Percentiles rank a stretch among this genome's conserved stretches.
phyloP scores from a whole-genome alignment of 1,140 invertebrate genomes.

The Marisa cornuarietis region DNA sequence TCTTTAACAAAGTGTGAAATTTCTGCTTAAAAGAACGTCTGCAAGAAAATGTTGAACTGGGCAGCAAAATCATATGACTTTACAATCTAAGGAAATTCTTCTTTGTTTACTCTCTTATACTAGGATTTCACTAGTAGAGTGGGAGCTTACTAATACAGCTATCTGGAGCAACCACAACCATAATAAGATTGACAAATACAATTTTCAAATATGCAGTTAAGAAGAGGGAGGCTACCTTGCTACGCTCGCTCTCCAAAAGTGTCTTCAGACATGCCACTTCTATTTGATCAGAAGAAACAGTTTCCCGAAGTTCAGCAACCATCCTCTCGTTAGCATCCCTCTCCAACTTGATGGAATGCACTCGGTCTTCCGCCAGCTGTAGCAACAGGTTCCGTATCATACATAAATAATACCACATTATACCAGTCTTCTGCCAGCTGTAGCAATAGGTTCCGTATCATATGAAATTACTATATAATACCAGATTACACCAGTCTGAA shows the following conservation, averaged over 20 bases:
- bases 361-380: constrained; percentile 74
- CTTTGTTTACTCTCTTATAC: neutral
- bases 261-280: constrained; percentile 81
- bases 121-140: neutral
- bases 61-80: too few relatives aligned
- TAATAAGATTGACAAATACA: neutral
- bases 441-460: constrained; percentile 14
- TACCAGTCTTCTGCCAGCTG: constrained; percentile 75
- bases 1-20: too few relatives aligned
- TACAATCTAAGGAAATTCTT: too few relatives aligned
- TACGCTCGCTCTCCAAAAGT: constrained; percentile 82
- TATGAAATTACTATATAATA: neutral
- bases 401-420: too few relatives aligned
- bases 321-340: constrained; percentile 78
- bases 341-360: constrained; percentile 75
- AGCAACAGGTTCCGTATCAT: constrained; percentile 15
- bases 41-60: too few relatives aligned
- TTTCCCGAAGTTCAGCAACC: constrained; percentile 75
- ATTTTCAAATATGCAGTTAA: neutral
- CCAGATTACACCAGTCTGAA: constrained; percentile 62
- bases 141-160: neutral
- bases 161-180: neutral
- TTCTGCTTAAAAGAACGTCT: neutral
- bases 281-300: constrained; percentile 73
- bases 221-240: constrained; percentile 60